Conservation (phyloP, 1,140 invertebrate species). For the Calephelis nemesis region DNA sequence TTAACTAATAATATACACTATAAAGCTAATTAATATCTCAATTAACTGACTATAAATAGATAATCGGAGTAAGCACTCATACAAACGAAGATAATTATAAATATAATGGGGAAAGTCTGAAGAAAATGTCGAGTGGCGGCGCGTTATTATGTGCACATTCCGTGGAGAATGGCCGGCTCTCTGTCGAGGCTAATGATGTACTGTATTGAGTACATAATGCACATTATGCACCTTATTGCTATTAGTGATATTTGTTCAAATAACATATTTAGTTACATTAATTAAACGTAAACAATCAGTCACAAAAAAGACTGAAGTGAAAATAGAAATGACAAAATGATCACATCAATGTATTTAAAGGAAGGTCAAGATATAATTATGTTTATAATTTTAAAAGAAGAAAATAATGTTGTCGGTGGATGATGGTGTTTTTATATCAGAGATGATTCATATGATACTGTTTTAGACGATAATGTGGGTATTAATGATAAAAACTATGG, state of each 20-base stretch:
- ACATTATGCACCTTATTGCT: not conserved
- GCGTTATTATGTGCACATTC: conserved; percentile 20
- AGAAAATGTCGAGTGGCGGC: conserved; percentile 13
- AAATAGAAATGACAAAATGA: too few relatives aligned
- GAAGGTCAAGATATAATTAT: too few relatives aligned
- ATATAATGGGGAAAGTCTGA: conserved; percentile 25
- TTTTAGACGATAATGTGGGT: too few relatives aligned
- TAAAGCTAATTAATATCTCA: conserved; percentile 51
- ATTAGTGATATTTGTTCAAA: not conserved
- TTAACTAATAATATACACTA: conserved; percentile 53
- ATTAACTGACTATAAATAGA: conserved; percentile 70
- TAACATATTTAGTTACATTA: not conserved
- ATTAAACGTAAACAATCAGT: too few relatives aligned
- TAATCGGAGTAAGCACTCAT: conserved; percentile 69
- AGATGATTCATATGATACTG: too few relatives aligned
- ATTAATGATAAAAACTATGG: too few relatives aligned
- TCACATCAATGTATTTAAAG: too few relatives aligned
- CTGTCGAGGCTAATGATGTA: conserved; percentile 15
- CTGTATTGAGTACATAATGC: not conserved
- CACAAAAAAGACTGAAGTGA: too few relatives aligned
- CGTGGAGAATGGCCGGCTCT: conserved; percentile 22
- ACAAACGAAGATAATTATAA: conserved; percentile 29
- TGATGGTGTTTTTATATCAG: too few relatives aligned
- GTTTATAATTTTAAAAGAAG: too few relatives aligned
- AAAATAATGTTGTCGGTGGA: too few relatives aligned